Evolutionary conservation across 2,888 invertebrate species (phyloP).

Genomic region (Drosophila kuntzei): DNA sequence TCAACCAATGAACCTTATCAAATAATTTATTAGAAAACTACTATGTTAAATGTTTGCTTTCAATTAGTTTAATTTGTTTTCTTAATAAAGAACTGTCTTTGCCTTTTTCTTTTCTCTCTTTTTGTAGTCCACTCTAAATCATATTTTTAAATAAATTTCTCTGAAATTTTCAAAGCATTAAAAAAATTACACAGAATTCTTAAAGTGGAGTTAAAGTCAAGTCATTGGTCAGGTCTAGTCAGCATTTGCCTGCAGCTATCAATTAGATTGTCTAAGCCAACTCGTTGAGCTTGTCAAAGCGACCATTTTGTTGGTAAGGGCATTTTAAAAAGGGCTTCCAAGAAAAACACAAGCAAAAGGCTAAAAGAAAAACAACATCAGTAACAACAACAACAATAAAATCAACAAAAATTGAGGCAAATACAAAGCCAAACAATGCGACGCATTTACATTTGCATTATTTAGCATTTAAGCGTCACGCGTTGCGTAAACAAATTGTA

Average conservation of each 20-base stretch:
- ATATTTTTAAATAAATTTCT: neutral
- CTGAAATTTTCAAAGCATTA: neutral
- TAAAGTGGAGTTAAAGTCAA: neutral
- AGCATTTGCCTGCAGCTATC: slow-evolving; percentile 8
- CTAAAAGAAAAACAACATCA: slow-evolving; percentile 42
- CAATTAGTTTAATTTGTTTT: neutral
- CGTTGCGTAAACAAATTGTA: slow-evolving; percentile 81
- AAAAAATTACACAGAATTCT: neutral
- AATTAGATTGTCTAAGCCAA: slow-evolving; percentile 15
- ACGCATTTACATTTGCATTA: slow-evolving; percentile 79
- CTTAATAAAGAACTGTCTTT: no score
- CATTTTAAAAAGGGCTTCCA: slow-evolving; percentile 53
- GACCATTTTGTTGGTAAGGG: slow-evolving; percentile 16
- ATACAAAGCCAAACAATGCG: slow-evolving; percentile 60
- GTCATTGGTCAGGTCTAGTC: neutral
- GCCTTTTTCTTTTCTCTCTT: neutral
- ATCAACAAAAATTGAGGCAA: slow-evolving; percentile 20
- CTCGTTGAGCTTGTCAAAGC: slow-evolving; percentile 2
- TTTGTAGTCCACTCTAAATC: neutral
- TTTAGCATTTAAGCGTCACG: slow-evolving; percentile 81
- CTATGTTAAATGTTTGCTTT: neutral
- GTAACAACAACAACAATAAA: slow-evolving; percentile 16
- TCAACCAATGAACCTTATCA: neutral
- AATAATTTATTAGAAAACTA: neutral
- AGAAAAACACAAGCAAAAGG: slow-evolving; percentile 39